Base-by-base conservation (phyloP, 2,113 vertebrate genomes). In the Tragelaphus scriptus region DNA sequence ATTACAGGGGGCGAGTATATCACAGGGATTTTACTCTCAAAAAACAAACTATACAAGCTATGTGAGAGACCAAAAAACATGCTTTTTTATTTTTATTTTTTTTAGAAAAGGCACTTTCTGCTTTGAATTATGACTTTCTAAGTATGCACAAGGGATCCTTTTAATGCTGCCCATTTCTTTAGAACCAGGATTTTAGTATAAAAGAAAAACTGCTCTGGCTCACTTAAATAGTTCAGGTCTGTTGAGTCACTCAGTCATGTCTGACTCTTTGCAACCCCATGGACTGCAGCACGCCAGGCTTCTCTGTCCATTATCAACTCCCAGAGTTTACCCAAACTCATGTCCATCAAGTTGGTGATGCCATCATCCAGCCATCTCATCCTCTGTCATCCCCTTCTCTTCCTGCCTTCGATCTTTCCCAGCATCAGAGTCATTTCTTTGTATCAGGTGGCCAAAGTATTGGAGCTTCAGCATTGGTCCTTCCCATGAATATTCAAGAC, bases 111-210 rank as follows among this genome's bases (percentile, higher is more conserved):
- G 36, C 47, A 85, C 7, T 21, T 56, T 84, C 32, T 17, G 56
- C 84, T 85, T 94, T 80, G 92, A 97, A 92, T 25, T 53, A 44
- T 25, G 44, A 65, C 53, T 32, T 85, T 51, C 5, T 77, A 77
- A 53, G 11, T 82, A 55, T 12, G 5, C 49, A 88, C 26, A 75
- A 85, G 85, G 59, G 2, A 59, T 77, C 25, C 28, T 68, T 65
- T 96, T 82, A 61, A 87, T 55, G 77, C 47, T 30, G 12, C 8
- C n/a, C 53, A 51, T 55, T 94, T 92, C 80, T 97, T 80, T 75
- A 56, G 14, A 88, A 88, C 32, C 47, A 1, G 9, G 5, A 79
- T 63, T 3, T 17, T 47, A 61, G 16, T 59, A 8, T 61, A 80
- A 86, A 89, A 65, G 59, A 91, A 63, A 90, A 95, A 92, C 28